phyloP scores from a whole-genome alignment of 2,797 vertebrate species.

The Muraenolepis orangiensis region DNA sequence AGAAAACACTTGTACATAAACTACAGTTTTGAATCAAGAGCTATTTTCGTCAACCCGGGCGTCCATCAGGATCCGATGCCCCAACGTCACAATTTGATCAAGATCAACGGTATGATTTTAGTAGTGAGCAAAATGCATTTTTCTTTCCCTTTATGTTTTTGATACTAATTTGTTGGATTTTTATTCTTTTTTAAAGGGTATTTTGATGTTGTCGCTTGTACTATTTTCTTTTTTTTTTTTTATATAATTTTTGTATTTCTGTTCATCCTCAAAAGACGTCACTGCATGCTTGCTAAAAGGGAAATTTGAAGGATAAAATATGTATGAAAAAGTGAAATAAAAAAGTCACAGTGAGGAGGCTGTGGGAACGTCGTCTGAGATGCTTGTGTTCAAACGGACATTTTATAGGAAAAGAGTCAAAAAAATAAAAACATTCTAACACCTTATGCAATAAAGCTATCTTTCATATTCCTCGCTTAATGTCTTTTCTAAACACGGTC shows the following conservation, averaged over 20 bases:
- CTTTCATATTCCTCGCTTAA: conserved; percentile 80
- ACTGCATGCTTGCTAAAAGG: conserved; percentile 95
- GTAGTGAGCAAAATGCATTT: conserved; percentile 65
- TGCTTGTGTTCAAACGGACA: conserved; percentile 98
- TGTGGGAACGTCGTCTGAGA: conserved; percentile 83
- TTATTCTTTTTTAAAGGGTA: conserved; percentile 66
- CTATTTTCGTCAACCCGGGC: conserved; percentile 98
- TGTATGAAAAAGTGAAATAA: conserved; percentile 73
- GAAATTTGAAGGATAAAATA: conserved; percentile 68
- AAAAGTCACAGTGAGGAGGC: conserved; percentile 72
- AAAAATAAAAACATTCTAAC: conserved; percentile 91
- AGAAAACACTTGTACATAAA: conserved; percentile 92
- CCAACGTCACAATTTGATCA: conserved; percentile 78
- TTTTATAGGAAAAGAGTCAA: conserved; percentile 89
- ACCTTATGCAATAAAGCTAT: conserved; percentile 99
- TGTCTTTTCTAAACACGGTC: conserved; percentile 59
- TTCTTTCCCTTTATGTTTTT: conserved; percentile 70
- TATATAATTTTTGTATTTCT: conserved; percentile 79
- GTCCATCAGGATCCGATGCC: conserved; percentile 82
- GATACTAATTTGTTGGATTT: conserved; percentile 76
- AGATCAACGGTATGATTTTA: conserved; percentile 65
- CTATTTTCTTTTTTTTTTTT: conserved; percentile 79
- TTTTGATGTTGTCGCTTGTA: conserved; percentile 77
- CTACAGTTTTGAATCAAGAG: conserved; percentile 99
- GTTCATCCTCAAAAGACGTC: conserved; percentile 78